A percentile compares a stretch with the other conserved stretches of the same genome.
phyloP scores from a whole-genome alignment of 2,797 vertebrate species.

The Acrossocheilus fasciatus region DNA sequence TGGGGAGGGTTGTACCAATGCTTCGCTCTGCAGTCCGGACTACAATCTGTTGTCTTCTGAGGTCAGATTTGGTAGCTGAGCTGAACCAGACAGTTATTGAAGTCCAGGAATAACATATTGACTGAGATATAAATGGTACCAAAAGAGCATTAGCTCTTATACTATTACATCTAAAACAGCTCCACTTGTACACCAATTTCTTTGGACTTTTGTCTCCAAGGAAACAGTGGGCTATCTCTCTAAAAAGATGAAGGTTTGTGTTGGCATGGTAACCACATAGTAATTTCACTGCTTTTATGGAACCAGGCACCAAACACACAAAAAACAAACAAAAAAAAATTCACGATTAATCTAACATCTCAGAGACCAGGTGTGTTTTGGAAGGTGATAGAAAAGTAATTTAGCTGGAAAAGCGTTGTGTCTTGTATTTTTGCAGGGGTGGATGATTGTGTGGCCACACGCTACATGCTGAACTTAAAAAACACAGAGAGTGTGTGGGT shows the following conservation, averaged over 20 bases:
- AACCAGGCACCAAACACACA: conserved; percentile 31
- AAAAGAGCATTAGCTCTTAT: conserved; percentile 11
- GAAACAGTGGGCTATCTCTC: conserved; percentile 54
- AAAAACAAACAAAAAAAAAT: neutral
- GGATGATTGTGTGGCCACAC: conserved; percentile 13
- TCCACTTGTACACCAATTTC: conserved; percentile 46
- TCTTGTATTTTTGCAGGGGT: neutral
- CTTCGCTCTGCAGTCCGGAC: too few species aligned
- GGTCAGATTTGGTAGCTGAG: too few species aligned
- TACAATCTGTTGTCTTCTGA: too few species aligned
- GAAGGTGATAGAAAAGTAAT: neutral
- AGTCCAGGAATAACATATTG: neutral
- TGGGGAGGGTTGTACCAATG: too few species aligned
- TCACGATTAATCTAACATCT: neutral
- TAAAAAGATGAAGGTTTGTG: conserved; percentile 56
- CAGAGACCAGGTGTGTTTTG: neutral
- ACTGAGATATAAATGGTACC: neutral
- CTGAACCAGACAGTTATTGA: too few species aligned
- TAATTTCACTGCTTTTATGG: conserved; percentile 40
- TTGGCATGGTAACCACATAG: conserved; percentile 59
- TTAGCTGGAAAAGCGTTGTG: neutral
- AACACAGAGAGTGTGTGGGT: conserved; percentile 38
- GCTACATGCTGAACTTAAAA: conserved; percentile 42
- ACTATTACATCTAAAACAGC: conserved; percentile 35
- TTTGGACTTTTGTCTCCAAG: conserved; percentile 54